phyloP scores from a whole-genome alignment of 2,888 invertebrate species.

The Andrena dorsata region DNA sequence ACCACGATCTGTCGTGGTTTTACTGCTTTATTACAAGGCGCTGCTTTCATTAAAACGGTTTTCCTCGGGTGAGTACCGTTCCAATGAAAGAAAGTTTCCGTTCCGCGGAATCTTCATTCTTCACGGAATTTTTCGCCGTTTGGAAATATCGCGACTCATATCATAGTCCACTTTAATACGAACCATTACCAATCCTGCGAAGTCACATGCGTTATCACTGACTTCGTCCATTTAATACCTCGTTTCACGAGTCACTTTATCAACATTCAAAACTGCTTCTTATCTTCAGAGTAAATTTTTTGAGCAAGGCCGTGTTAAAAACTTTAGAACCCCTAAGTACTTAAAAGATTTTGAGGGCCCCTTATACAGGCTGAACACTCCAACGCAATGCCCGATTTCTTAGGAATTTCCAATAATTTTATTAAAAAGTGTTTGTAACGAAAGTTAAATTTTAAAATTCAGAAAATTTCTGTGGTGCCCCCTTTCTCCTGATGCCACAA shows the following conservation, averaged over 20 bases:
- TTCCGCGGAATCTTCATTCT: conserved; percentile 16
- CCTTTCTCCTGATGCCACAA: too few relatives aligned
- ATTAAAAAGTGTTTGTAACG: too few relatives aligned
- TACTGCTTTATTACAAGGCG: conserved; percentile 36
- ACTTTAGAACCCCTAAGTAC: too few relatives aligned
- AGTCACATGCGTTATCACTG: not conserved
- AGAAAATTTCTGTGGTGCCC: too few relatives aligned
- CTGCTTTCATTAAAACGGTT: conserved; percentile 61
- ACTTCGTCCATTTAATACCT: not conserved
- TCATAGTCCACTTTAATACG: not conserved
- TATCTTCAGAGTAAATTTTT: not conserved
- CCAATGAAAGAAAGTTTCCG: conserved; percentile 56
- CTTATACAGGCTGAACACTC: too few relatives aligned
- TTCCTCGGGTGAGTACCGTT: conserved; percentile 51
- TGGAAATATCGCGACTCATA: not conserved
- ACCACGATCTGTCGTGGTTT: conserved; percentile 28
- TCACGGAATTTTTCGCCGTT: conserved; percentile 13
- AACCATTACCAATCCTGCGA: not conserved
- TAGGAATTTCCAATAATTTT: too few relatives aligned
- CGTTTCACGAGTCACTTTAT: not conserved
- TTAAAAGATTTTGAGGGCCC: too few relatives aligned
- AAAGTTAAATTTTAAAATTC: too few relatives aligned
- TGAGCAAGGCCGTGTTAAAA: too few relatives aligned
- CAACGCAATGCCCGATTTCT: too few relatives aligned
- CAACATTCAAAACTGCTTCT: not conserved